Evolutionary conservation across 2,888 invertebrate species (phyloP), one percentile per base, ranked within the genome.

Genomic region (Blomia tropicalis): DNA sequence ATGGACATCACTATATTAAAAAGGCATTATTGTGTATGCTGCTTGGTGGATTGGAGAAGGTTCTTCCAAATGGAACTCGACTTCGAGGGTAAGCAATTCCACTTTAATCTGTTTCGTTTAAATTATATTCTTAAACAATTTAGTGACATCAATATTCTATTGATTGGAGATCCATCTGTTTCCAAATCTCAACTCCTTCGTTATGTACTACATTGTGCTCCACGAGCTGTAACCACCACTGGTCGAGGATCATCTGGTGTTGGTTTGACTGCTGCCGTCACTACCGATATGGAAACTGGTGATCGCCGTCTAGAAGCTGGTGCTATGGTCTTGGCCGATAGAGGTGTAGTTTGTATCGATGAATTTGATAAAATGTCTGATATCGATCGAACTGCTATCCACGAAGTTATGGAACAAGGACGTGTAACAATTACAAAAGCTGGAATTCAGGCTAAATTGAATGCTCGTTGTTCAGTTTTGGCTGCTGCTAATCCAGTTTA

Each of bases 281-380:
- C 95, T 5, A 85, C 87, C 0, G 96, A 98, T 74, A 84, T 84
- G 63, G 98, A 98, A 72, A 90, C 91, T 1, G 91, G 88, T 44
- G 77, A 77, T 62, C 70, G 77, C 23, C 80, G 91, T 41, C 73
- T 96, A 64, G 95, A 96, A 76, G 98, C 96, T 0, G 98, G 98
- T 66, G 98, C 98, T 62, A 98, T 98, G 98, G 98, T 98, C n/a
- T 75, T 98, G 41, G 98, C 95, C 0, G 98, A 98, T 77, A 81
- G 96, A 64, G 96, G 96, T 29, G 87, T 96, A 56, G 96, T 98
- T 54, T 98, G 96, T 73, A 82, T 82, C 69, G 92, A 98, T 75
- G 98, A 98, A 77, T 98, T 98, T 75, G 98, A 98, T 77, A 90
- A 93, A 78, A 98, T 98, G 96, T 91, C 92, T 0, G 98, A 98